Evolutionary conservation across 2,797 vertebrate genomes (phyloP), one percentile per base, ranked within the genome.

Genomic region (Premnoplex brunnescens): DNA sequence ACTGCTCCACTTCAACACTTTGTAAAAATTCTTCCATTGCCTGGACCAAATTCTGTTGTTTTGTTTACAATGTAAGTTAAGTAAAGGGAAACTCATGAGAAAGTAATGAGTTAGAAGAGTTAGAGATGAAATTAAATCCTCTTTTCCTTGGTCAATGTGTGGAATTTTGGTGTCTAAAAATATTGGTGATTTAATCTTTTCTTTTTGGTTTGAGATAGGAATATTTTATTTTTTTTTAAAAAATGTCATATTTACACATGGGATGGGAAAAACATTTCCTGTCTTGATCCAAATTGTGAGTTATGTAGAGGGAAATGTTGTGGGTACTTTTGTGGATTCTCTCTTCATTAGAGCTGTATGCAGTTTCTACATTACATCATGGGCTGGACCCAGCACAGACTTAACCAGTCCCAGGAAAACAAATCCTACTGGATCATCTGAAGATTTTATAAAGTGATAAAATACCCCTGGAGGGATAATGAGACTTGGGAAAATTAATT

Each of bases 181-280:
- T 91, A 88, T 23, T 63, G 44, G 12, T 24, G 54, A 37, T 76
- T 94, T 91, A 78, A 88, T 76, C 34, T 92, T 92, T 95, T 85
- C 20, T 55, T 96, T 89, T 86, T 82, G 44, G 60, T 72, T 74
- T 79, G 67, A 85, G 80, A 91, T 79, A 88, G 52, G 79, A 93
- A 89, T 41, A 43, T 60, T 84, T 88, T 16, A 89, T 90, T 91
- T 90, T 37, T 18, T 2, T 39, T 39, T 37, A 9, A 9, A 37
- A 82, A 94, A 95, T 94, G 85, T 95, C 83, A 58, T 73, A 85
- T 79, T 93, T 95, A 88, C 88, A 90, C 80, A 90, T 56, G 80
- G 85, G 94, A 95, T 94, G 94, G 74, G 89, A 95, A 93, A 96
- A 94, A 43, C 63, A 91, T 93, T 95, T 96, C 88, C 91, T 91